Evolutionary conservation across 2,888 invertebrate genomes (phyloP).

Genomic region (Leptopilina syphax): DNA sequence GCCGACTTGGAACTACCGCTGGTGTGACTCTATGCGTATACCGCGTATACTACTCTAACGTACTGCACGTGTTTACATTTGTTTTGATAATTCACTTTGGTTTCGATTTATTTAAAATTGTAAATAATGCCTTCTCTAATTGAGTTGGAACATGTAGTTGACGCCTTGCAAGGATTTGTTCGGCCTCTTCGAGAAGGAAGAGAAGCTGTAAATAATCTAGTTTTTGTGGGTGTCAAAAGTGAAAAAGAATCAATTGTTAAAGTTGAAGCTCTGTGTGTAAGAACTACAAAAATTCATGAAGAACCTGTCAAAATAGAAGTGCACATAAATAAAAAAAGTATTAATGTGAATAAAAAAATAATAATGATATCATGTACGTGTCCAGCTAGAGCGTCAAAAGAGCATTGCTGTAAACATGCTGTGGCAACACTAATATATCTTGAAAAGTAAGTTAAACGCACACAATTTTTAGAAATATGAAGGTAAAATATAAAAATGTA

Average conservation of each 20-base stretch:
- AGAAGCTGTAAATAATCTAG: slow-evolving; percentile 10
- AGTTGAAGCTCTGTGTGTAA: slow-evolving; percentile 17
- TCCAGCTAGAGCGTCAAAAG: too few relatives aligned
- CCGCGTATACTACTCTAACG: too few relatives aligned
- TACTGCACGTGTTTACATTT: too few relatives aligned
- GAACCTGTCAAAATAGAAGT: slow-evolving; percentile 21
- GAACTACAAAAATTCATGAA: slow-evolving; percentile 22
- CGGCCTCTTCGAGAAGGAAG: slow-evolving; percentile 12
- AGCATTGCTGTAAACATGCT: too few relatives aligned
- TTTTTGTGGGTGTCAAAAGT: slow-evolving; percentile 9
- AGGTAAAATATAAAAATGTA: too few relatives aligned
- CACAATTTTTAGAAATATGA: too few relatives aligned
- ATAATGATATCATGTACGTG: too few relatives aligned
- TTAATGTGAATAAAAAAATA: background rate
- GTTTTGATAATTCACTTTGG: too few relatives aligned
- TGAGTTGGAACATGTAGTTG: background rate
- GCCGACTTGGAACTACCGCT: too few relatives aligned
- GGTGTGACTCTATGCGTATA: too few relatives aligned
- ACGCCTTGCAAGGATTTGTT: slow-evolving; percentile 5
- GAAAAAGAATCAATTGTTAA: background rate
- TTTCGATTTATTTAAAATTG: background rate
- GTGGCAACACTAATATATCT: too few relatives aligned
- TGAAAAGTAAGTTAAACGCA: too few relatives aligned
- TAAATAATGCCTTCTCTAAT: background rate
- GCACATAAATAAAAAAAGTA: background rate